These are phyloP conservation scores for Rhabdomys dilectus DNA, from an alignment of 2,113 vertebrate species.

Conservation along the genomic window DNA sequence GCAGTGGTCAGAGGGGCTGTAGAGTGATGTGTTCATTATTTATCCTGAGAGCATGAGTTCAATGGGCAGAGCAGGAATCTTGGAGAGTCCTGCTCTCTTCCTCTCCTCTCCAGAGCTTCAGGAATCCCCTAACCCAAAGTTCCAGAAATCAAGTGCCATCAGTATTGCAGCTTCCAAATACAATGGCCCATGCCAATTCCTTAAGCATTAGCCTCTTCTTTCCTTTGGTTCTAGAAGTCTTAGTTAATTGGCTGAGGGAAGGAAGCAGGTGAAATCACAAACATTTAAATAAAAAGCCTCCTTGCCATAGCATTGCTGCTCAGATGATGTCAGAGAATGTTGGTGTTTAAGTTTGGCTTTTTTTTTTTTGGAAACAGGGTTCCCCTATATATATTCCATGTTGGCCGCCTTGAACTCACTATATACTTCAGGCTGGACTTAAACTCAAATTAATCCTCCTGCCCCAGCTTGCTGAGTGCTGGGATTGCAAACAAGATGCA, in stretches of 20 bases:
- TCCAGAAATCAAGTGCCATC: neutral
- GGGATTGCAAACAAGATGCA: neutral
- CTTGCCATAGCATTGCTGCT: neutral
- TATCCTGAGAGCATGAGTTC: constrained; percentile 59
- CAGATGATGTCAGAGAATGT: neutral
- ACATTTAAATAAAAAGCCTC: constrained; percentile 12
- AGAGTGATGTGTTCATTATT: constrained; percentile 41
- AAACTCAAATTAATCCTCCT: neutral
- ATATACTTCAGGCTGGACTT: neutral
- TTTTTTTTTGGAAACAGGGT: neutral
- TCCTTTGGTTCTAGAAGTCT: constrained; percentile 49
- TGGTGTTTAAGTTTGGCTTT: neutral
- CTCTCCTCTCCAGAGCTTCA: constrained; percentile 32
- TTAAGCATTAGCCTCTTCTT: constrained; percentile 4
- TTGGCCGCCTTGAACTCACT: neutral
- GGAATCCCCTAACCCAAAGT: constrained; percentile 49
- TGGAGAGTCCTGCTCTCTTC: constrained; percentile 57
- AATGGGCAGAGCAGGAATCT: constrained; percentile 55
- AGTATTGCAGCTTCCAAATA: constrained; percentile 44
- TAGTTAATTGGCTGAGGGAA: neutral
- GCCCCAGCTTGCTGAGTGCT: neutral
- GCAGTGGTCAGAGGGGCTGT: constrained; percentile 64
- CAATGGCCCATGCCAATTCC: neutral
- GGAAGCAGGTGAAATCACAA: neutral
- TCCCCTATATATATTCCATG: neutral